These are phyloP conservation scores for Teleogryllus oceanicus DNA, from an alignment of 2,888 invertebrate species.

Conservation along the genomic window DNA sequence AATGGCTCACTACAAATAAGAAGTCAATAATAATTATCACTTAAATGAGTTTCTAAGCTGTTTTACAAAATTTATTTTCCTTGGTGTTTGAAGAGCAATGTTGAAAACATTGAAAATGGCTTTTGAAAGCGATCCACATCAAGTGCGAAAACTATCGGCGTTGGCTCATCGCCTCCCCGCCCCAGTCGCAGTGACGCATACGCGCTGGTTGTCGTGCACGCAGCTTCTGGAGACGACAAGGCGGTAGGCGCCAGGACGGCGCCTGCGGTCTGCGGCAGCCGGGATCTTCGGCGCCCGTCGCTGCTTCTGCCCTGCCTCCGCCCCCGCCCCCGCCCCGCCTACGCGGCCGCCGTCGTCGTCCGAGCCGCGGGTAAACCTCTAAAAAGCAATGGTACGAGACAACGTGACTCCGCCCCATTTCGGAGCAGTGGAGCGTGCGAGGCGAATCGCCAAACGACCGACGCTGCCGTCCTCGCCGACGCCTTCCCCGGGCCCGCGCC, in stretches of 20 bases:
- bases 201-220: too few species aligned
- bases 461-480: neutral
- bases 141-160: too few species aligned
- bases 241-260: conserved; percentile 18
- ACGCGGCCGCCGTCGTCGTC: neutral
- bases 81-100: too few species aligned
- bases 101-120: too few species aligned
- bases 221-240: neutral
- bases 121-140: too few species aligned
- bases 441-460: neutral
- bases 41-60: too few species aligned
- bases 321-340: neutral
- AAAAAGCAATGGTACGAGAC: conserved; percentile 1
- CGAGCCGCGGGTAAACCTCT: neutral
- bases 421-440: neutral
- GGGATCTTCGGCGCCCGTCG: conserved; percentile 6
- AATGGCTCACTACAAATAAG: too few species aligned
- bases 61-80: too few species aligned
- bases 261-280: neutral
- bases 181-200: too few species aligned
- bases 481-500: too few species aligned
- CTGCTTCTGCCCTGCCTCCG: neutral
- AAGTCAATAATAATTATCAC: too few species aligned
- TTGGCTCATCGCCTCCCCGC: too few species aligned
- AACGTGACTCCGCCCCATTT: neutral